These are phyloP conservation scores for Cyprinodon tularosa DNA, from an alignment of 2,113 vertebrate species.

Conservation along the genomic window DNA sequence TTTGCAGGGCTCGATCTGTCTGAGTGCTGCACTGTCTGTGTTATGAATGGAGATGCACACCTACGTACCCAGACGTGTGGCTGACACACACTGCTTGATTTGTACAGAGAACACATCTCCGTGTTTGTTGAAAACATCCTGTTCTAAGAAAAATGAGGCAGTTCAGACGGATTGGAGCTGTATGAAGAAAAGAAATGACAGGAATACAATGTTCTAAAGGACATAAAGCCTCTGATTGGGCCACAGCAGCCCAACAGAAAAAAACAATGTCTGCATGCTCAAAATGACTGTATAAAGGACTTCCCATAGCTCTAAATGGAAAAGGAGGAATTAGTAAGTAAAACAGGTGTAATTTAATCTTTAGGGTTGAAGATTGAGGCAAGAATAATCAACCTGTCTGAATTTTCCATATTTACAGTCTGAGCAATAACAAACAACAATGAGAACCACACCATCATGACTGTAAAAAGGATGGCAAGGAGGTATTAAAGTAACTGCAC, in stretches of 20 bases:
- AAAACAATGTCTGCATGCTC: too few species aligned
- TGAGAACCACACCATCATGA: too few species aligned
- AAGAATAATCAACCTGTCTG: too few species aligned
- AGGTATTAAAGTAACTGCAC: too few species aligned
- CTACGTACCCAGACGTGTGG: constrained; percentile 20
- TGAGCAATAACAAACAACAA: too few species aligned
- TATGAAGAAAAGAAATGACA: neutral
- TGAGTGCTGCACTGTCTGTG: constrained; percentile 39
- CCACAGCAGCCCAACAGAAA: neutral
- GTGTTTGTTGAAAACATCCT: constrained; percentile 32
- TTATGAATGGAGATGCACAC: constrained; percentile 53
- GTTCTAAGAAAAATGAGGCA: constrained; percentile 3
- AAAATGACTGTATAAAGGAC: too few species aligned
- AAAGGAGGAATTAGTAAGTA: too few species aligned
- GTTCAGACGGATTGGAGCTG: constrained; percentile 5
- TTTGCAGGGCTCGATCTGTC: constrained; percentile 45
- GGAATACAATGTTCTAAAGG: neutral
- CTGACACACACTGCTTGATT: constrained; percentile 10
- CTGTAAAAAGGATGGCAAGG: too few species aligned
- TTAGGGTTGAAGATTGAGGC: too few species aligned
- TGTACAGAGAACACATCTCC: constrained; percentile 1
- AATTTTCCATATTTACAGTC: too few species aligned
- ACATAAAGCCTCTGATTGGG: neutral
- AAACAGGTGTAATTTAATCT: too few species aligned
- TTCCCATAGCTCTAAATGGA: too few species aligned